Evolutionary conservation across 2,113 vertebrate species (phyloP).

Genomic region (Perca fluviatilis): DNA sequence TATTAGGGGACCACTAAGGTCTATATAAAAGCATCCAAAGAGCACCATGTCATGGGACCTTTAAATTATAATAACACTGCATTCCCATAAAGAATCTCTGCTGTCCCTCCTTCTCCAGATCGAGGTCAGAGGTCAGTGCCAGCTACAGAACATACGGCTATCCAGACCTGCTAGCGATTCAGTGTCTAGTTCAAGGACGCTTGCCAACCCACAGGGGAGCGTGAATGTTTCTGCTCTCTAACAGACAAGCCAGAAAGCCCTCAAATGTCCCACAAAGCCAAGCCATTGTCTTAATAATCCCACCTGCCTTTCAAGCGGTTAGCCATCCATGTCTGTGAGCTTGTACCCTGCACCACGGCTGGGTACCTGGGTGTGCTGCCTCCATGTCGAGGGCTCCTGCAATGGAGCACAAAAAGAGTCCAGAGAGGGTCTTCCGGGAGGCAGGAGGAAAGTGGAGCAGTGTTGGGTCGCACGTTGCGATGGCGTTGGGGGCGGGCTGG

Average conservation of each 20-base stretch:
- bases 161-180: constrained; percentile 25
- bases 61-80: background rate
- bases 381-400: constrained; percentile 25
- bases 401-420: constrained; percentile 21
- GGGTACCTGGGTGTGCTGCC: constrained; percentile 35
- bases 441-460: constrained; percentile 71
- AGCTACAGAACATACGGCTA: constrained; percentile 28
- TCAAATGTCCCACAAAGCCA: constrained; percentile 52
- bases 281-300: constrained; percentile 49
- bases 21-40: no score
- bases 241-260: constrained; percentile 25
- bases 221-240: constrained; percentile 19
- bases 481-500: background rate
- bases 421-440: constrained; percentile 41
- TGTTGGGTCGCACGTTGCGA: constrained; percentile 25
- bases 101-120: background rate
- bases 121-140: constrained; percentile 45
- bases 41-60: no score
- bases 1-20: no score
- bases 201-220: constrained; percentile 40
- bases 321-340: constrained; percentile 63
- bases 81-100: background rate
- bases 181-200: constrained; percentile 50
- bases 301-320: constrained; percentile 52
- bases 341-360: constrained; percentile 36